Evolutionary conservation across 2,888 invertebrate species (phyloP).

Genomic region (Parnassius apollo): DNA sequence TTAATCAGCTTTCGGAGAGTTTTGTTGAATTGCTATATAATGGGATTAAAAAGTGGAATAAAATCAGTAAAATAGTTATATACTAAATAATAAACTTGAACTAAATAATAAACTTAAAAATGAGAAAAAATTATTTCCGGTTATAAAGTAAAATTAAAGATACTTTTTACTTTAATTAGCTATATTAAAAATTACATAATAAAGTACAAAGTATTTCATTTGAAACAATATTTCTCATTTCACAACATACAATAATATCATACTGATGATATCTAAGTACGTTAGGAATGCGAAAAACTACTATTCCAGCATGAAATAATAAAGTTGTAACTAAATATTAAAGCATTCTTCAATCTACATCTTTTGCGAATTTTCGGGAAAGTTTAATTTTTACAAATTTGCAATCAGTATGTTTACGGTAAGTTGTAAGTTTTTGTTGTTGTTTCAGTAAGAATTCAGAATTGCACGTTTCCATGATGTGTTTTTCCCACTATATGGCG

Average conservation of each 20-base stretch:
- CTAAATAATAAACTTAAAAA: too few species aligned
- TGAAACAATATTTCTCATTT: slow-evolving; percentile 55
- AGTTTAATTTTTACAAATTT: too few species aligned
- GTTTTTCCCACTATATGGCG: too few species aligned
- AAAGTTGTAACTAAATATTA: slow-evolving; percentile 6
- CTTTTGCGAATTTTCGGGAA: too few species aligned
- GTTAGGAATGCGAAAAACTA: slow-evolving; percentile 25
- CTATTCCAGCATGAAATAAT: slow-evolving; percentile 9
- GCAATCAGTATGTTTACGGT: too few species aligned
- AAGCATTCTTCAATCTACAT: slow-evolving; percentile 6
- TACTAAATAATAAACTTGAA: too few species aligned
- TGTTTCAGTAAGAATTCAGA: too few species aligned
- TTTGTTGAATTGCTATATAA: slow-evolving; percentile 24
- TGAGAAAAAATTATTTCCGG: too few species aligned
- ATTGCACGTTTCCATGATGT: too few species aligned
- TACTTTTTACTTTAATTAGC: too few species aligned
- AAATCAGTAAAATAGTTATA: background rate
- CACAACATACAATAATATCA: slow-evolving; percentile 36
- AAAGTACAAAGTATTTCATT: slow-evolving; percentile 44
- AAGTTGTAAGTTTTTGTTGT: too few species aligned
- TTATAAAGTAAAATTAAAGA: too few species aligned
- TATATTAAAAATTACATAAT: background rate
- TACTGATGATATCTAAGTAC: slow-evolving; percentile 40
- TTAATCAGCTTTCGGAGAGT: slow-evolving; percentile 39
- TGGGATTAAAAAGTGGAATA: slow-evolving; percentile 5